Evolutionary conservation across 1,140 invertebrate species (phyloP), one percentile per base, ranked within the genome.

Genomic region (Asobara japonica): DNA sequence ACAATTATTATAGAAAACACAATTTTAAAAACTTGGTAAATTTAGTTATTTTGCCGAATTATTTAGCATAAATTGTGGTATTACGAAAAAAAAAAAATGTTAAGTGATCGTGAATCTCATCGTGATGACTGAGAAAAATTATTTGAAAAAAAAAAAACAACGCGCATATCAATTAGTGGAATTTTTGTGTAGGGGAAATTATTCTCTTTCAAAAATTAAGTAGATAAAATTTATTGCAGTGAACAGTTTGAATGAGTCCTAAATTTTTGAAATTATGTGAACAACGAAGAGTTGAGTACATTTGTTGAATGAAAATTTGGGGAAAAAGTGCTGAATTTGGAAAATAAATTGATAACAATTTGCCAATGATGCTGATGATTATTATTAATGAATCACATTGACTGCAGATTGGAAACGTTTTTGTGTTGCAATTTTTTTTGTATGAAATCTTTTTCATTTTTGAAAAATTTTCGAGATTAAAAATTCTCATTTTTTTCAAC

Each of bases 101-200:
- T 1, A 60, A 27, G 11, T 27, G n/a, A n/a, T 31, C n/a, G 27
- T 30, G 13, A 13, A n/a, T 29, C 60, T 62, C 10, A 31, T 27
- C 30, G 16, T 3, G 16, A 45, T 5, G 30, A 70, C 30, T 62
- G 25, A 64, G 16, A 30, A 45, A 8, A 22, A 45, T 48, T 45
- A 29, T 36, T 48, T 64, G 11, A 18, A 36, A 33, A 25, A 51
- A 56, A 56, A 30, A 60, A 60, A 25, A 65, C 70, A 68, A 74
- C 65, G 38, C 29, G 73, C 73, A 74, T 74, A 74, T 74, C 73
- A 74, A 71, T 41, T 71, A 71, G 73, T 11, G 31, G 31, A 51
- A 48, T 67, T 71, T 71, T 56, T 56, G 20, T 27, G 51, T 56
- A 56, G 51, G 25, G 18, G 22, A 56, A 25, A 51, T 38, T 38